Percentiles rank a stretch among this genome's conserved stretches.
Conservation (phyloP, 2,888 invertebrate species). For the Drosophila lacicola region DNA sequence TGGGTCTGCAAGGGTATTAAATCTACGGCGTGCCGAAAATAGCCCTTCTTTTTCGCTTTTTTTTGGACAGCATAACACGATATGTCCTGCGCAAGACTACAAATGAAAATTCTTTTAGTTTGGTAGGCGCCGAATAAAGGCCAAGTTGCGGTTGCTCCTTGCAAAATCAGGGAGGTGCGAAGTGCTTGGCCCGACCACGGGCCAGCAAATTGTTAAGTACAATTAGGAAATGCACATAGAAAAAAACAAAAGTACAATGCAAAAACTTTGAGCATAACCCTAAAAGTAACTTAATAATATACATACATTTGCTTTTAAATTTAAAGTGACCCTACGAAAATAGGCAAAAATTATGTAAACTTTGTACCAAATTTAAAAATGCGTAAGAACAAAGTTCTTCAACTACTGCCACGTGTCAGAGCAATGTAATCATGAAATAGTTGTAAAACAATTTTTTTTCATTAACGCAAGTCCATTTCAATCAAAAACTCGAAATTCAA, state of each 20-base stretch:
- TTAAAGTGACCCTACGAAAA: too few species aligned
- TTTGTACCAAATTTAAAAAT: too few species aligned
- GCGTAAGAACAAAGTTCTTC: too few species aligned
- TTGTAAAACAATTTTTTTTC: too few species aligned
- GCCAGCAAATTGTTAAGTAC: not conserved
- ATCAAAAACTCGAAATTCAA: too few species aligned
- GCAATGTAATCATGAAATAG: too few species aligned
- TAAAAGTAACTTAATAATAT: not conserved
- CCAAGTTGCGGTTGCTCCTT: conserved; percentile 6
- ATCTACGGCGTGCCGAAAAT: too few species aligned
- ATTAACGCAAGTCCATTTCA: too few species aligned
- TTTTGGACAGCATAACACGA: conserved; percentile 23
- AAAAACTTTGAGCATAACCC: not conserved
- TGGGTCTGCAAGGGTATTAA: too few species aligned
- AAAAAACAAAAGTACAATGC: not conserved
- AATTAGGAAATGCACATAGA: conserved; percentile 19
- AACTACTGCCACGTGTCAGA: too few species aligned
- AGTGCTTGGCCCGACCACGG: conserved; percentile 8
- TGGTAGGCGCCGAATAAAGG: not conserved
- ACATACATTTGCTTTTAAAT: not conserved
- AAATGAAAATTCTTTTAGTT: conserved; percentile 14
- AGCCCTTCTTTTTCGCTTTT: too few species aligned
- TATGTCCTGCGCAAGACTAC: conserved; percentile 21
- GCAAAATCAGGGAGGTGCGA: conserved; percentile 26
- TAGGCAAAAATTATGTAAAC: not conserved